Conservation (phyloP, 1,140 invertebrate species). For the Nilaparvata lugens region DNA sequence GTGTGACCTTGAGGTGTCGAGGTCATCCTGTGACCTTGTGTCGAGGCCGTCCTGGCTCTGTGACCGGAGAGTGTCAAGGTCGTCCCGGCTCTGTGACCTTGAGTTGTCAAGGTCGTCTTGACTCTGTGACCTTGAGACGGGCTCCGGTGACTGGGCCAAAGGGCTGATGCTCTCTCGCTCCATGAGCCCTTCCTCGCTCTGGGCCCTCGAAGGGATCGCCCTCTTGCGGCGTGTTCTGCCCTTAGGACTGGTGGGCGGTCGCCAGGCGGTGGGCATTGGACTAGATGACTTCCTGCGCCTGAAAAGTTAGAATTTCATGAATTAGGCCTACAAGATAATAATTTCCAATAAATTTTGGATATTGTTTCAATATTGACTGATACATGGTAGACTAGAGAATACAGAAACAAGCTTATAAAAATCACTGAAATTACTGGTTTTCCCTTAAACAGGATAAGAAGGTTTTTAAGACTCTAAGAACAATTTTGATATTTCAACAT, state of each 20-base stretch:
- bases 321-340: too few species aligned
- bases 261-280: conserved; percentile 40
- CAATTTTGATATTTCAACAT: too few species aligned
- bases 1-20: neutral
- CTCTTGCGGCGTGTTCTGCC: conserved; percentile 9
- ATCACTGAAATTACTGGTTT: too few species aligned
- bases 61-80: conserved; percentile 5
- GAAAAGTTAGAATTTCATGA: conserved; percentile 21
- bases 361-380: too few species aligned
- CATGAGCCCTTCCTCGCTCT: conserved; percentile 23
- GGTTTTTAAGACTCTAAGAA: too few species aligned
- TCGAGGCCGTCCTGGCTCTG: neutral
- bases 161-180: conserved; percentile 13
- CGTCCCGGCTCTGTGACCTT: conserved; percentile 35
- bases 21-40: neutral
- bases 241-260: conserved; percentile 30
- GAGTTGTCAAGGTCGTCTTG: neutral
- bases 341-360: too few species aligned
- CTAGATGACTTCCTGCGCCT: conserved; percentile 53
- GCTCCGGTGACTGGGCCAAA: neutral
- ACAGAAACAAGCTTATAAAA: too few species aligned
- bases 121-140: neutral
- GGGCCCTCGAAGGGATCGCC: conserved; percentile 13
- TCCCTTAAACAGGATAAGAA: too few species aligned
- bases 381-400: too few species aligned